Evolutionary conservation across 2,888 invertebrate species (phyloP), one percentile per base, ranked within the genome.

Genomic region (Mesochorus sp.): DNA sequence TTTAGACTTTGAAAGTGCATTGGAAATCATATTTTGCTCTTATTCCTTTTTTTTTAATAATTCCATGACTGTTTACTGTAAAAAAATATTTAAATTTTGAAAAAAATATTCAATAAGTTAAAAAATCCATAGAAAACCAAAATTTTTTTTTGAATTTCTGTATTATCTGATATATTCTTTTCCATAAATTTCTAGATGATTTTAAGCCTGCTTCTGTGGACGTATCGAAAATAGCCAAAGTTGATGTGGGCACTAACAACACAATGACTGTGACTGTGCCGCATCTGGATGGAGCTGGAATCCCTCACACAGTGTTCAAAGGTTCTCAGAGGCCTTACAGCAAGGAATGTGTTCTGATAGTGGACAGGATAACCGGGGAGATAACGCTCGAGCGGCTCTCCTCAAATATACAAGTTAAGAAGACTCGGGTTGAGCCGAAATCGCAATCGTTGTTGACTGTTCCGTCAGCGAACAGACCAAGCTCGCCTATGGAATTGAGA

Each of bases 161-260:
- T 2, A 26, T 24, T 47, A 3, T 4, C 31, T 55, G 61, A 57
- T 64, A 39, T 24, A 31, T 75, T 66, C 28, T 39, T 53, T 80
- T 78, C n/a, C n/a, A n/a, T n/a, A n/a, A n/a, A n/a, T n/a, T 93
- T 94, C 62, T 92, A 98, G 98, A 98, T 96, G 99, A 99, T 92
- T 99, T 99, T 91, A 98, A 98, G 91, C 99, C 99, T 83, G 98
- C 98, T n/a, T 98, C 98, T 85, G 97, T 98, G 67, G 98, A 98
- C 91, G 95, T 96, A 51, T 96, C 95, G 87, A 97, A 98, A 92
- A 96, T 96, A 93, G 97, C 98, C 37, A 95, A 95, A 24, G 95
- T 99, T 73, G 97, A 98, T 91, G 96, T 98, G 80, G 97, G 97
- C 82, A 94, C 95, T 84, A 96, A 96, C 89, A 96, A 97, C 91